A percentile compares a stretch with the other conserved stretches of the same genome.
Evolutionary conservation across 1,140 invertebrate species (phyloP).

Genomic region (Sminthurides bifidus): DNA sequence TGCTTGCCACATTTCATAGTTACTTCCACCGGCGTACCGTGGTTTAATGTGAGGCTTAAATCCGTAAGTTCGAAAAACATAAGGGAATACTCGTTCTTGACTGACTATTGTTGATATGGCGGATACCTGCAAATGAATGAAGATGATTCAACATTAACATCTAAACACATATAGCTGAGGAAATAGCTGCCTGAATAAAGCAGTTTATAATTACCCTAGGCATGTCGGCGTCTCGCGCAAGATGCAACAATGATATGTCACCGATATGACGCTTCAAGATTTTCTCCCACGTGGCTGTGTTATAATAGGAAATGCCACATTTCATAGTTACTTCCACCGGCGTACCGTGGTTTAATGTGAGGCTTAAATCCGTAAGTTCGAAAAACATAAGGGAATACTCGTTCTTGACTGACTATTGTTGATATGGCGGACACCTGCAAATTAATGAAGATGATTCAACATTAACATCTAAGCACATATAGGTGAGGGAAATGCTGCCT

Average conservation of each 20-base stretch:
- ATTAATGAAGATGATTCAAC: too few species aligned
- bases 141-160: too few species aligned
- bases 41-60: constrained; percentile 59
- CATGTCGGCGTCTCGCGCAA: constrained; percentile 44
- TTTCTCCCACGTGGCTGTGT: constrained; percentile 71
- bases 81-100: constrained; percentile 62
- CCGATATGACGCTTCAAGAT: constrained; percentile 61
- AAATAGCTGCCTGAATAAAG: too few species aligned
- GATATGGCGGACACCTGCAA: constrained; percentile 62
- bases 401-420: constrained; percentile 63
- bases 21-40: constrained; percentile 63
- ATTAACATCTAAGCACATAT: too few species aligned
- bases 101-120: constrained; percentile 72
- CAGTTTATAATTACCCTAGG: constrained; percentile 53
- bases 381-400: constrained; percentile 76
- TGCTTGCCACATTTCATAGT: constrained; percentile 71
- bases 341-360: constrained; percentile 60
- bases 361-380: constrained; percentile 74
- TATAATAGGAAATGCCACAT: constrained; percentile 88
- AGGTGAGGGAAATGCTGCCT: too few species aligned
- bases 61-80: constrained; percentile 80
- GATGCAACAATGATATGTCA: constrained; percentile 53
- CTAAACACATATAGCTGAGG: too few species aligned
- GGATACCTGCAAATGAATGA: constrained; percentile 46
- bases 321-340: constrained; percentile 56